Evolutionary conservation across 2,888 invertebrate species (phyloP), one percentile per base, ranked within the genome.

Genomic region (Emesis castigata): DNA sequence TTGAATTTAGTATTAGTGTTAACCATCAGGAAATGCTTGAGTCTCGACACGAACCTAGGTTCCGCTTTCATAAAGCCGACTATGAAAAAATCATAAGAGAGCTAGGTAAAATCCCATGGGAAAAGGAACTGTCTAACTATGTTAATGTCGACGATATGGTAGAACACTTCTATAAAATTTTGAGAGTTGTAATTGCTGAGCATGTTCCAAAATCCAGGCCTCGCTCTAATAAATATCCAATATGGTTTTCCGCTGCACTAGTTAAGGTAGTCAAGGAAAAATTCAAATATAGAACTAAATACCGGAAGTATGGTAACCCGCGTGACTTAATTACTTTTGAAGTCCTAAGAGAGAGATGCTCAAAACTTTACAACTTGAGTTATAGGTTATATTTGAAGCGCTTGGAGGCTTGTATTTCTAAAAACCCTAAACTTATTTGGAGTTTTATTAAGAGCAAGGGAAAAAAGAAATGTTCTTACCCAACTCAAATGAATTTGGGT

Each of bases 381-480:
- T 74, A 66, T 16, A 69, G 31, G 16, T 16, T 20, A 9, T 78
- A 85, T 16, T 39, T 79, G 4, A 26, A 20, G 0, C 62, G 48
- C 8, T 29, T 80, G 1, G 81, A 83, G 69, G 34, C 48, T 14
- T 69, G 62, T 9, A 1, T 83, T 0, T 56, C 16, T n/a, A 70
- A 26, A 3, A 82, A 83, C 68, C 78, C 83, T 0, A 82, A 83
- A 77, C 8, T 75, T 9, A 72, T 83, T 14, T 84, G 81, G 83
- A 71, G 80, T 1, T 81, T 66, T 58, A 70, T 80, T 6, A 80
- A 75, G 65, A 65, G 61, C 8, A 77, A 79, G 62, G 79, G 69
- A 62, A 76, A 65, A 20, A 58, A 65, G 20, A 58, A 1, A 0
- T 77, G 77, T 62, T 62, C 61, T n/a, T 82, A 77, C 83, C 82